Conservation (phyloP, 2,113 vertebrate genomes). For the Oplegnathus fasciatus region DNA sequence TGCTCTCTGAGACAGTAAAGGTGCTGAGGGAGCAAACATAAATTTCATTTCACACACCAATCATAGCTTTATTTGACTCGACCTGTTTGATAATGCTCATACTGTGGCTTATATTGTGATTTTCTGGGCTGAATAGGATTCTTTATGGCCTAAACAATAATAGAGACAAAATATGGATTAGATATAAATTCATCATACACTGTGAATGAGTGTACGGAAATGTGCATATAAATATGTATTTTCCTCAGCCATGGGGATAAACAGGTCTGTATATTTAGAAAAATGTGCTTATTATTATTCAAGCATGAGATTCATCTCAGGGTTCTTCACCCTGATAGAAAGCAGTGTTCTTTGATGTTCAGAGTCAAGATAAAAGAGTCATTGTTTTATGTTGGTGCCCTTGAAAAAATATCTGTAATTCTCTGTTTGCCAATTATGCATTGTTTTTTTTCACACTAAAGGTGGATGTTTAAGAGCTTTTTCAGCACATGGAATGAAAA, state of each 20-base stretch:
- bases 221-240: slow-evolving; percentile 79
- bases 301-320: slow-evolving; percentile 64
- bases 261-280: slow-evolving; percentile 75
- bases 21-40: slow-evolving; percentile 72
- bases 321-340: slow-evolving; percentile 54
- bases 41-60: slow-evolving; percentile 73
- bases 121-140: slow-evolving; percentile 56
- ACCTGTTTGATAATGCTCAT: slow-evolving; percentile 75
- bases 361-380: slow-evolving; percentile 65
- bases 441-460: slow-evolving; percentile 10
- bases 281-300: slow-evolving; percentile 74
- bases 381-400: slow-evolving; percentile 58
- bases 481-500: not conserved
- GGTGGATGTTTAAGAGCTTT: slow-evolving; percentile 10
- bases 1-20: slow-evolving; percentile 62
- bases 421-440: slow-evolving; percentile 38
- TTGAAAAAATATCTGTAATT: slow-evolving; percentile 52
- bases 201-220: slow-evolving; percentile 58
- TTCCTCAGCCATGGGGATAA: slow-evolving; percentile 71
- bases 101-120: slow-evolving; percentile 57
- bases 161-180: slow-evolving; percentile 78
- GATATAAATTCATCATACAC: slow-evolving; percentile 71
- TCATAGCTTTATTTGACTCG: slow-evolving; percentile 73
- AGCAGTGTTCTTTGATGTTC: slow-evolving; percentile 69
- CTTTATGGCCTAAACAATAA: slow-evolving; percentile 69